Base-by-base conservation (phyloP, 1,140 invertebrate genomes). In the Hermetia illucens region DNA sequence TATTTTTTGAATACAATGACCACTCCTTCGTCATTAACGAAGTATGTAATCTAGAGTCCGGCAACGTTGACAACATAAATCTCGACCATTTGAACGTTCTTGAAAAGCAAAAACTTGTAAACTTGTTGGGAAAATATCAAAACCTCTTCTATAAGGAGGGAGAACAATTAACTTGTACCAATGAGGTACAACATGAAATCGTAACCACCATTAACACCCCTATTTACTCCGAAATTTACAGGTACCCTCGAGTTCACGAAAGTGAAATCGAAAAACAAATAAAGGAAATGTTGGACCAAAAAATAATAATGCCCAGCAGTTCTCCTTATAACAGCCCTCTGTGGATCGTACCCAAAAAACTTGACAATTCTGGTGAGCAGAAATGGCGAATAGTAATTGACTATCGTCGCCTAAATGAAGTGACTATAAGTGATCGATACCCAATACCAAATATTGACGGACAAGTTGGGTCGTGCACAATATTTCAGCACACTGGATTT, bases 371-470 rank as follows among this genome's bases (percentile, higher is more conserved):
- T 16, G 49, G 47, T 17, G 21, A 38, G 21, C 43, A 53, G 44
- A 57, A 50, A 46, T 61, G 54, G 50, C 31, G 57, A 33, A 17
- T 62, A 8, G 52, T 54, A 3, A 47, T 61, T 8, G 55, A 61
- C 41, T 63, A 50, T 36, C 29, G 51, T 15, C 48, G 50, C 47
- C 37, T 62, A 15, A 65, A 63, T 41, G 43, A 56, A 9, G 40
- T 47, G 13, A 61, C 52, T 2, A 44, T 58, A 4, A 43, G 39
- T 15, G 53, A 62, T 24, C 37, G 21, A 21, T 71, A 58, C 48
- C 71, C 69, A 1, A 41, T 75, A 5, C 70, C 70, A 1, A 51
- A 59, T 30, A 69, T 74, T 12, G 57, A 63, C 20, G 58, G n/a
- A n/a, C n/a, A n/a, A n/a, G n/a, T n/a, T n/a, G n/a, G n/a, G n/a